Percentiles rank a stretch among this genome's conserved stretches.
These are phyloP conservation scores for Leucophenga varia DNA, from an alignment of 1,140 invertebrate species.

Conservation along the genomic window DNA sequence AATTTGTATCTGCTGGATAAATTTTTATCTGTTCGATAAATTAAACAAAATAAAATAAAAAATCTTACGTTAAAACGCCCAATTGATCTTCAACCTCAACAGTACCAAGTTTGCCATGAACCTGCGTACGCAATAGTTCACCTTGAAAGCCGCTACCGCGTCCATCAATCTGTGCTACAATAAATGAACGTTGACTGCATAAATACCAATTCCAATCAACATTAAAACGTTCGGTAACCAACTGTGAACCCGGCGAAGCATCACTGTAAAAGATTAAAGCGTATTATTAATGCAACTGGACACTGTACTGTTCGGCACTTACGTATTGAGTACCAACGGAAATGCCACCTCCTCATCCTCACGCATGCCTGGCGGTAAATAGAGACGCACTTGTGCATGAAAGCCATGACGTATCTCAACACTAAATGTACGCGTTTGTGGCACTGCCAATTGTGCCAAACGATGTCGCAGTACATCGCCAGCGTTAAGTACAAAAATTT, in stretches of 20 bases:
- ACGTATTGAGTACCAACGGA: slow-evolving; percentile 79
- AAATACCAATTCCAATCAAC: slow-evolving; percentile 78
- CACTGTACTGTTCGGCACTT: slow-evolving; percentile 56
- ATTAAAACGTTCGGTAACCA: slow-evolving; percentile 72
- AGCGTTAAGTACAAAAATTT: slow-evolving; percentile 62
- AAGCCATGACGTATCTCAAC: slow-evolving; percentile 61
- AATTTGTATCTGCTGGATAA: too few species aligned
- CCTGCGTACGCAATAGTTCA: slow-evolving; percentile 69
- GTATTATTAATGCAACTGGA: slow-evolving; percentile 1
- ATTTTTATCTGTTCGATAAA: too few species aligned
- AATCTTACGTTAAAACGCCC: slow-evolving; percentile 72
- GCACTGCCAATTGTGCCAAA: slow-evolving; percentile 60
- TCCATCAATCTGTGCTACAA: slow-evolving; percentile 78
- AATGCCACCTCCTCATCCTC: slow-evolving; percentile 80
- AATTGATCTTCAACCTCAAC: slow-evolving; percentile 84
- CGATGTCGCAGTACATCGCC: slow-evolving; percentile 58
- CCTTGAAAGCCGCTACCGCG: slow-evolving; percentile 78
- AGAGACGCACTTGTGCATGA: slow-evolving; percentile 65
- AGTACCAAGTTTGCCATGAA: slow-evolving; percentile 67
- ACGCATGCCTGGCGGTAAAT: slow-evolving; percentile 73
- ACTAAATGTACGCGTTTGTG: slow-evolving; percentile 63
- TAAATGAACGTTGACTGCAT: slow-evolving; percentile 71
- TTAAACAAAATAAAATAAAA: too few species aligned
- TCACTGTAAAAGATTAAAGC: slow-evolving; percentile 58
- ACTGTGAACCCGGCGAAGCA: slow-evolving; percentile 73